phyloP scores from a whole-genome alignment of 2,113 vertebrate genomes.

The Gavia stellata region DNA sequence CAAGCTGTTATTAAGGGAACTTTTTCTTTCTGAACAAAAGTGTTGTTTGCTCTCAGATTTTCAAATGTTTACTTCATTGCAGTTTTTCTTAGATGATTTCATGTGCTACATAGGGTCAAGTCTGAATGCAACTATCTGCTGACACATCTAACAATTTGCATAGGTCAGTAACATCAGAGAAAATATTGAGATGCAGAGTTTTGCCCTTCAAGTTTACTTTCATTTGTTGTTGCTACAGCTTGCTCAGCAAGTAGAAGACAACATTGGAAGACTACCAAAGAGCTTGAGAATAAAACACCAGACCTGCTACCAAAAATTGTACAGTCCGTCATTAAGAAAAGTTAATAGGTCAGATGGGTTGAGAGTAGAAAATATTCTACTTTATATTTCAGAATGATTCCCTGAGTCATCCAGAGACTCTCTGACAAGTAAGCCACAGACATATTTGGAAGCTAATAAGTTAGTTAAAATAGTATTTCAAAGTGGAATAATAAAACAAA shows the following conservation, averaged over 20 bases:
- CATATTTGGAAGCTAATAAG: not conserved
- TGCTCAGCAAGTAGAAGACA: constrained; percentile 4
- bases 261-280: not conserved
- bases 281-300: not conserved
- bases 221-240: not conserved
- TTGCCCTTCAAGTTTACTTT: constrained; percentile 21
- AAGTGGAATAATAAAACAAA: not conserved
- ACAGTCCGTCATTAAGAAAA: not conserved
- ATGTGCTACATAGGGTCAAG: not conserved
- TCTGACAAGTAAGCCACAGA: not conserved
- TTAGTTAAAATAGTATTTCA: not conserved
- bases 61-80: not conserved
- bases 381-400: not conserved
- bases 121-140: not conserved
- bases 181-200: not conserved
- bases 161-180: not conserved
- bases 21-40: not conserved
- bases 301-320: not conserved
- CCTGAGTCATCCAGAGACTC: not conserved
- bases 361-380: not conserved
- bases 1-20: not conserved
- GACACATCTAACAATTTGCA: not conserved
- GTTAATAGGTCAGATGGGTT: not conserved
- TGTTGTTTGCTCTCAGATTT: not conserved
- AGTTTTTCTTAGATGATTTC: not conserved